These are phyloP conservation scores for Rhamnusium bicolor DNA, from an alignment of 2,888 invertebrate genomes.

Conservation along the genomic window DNA sequence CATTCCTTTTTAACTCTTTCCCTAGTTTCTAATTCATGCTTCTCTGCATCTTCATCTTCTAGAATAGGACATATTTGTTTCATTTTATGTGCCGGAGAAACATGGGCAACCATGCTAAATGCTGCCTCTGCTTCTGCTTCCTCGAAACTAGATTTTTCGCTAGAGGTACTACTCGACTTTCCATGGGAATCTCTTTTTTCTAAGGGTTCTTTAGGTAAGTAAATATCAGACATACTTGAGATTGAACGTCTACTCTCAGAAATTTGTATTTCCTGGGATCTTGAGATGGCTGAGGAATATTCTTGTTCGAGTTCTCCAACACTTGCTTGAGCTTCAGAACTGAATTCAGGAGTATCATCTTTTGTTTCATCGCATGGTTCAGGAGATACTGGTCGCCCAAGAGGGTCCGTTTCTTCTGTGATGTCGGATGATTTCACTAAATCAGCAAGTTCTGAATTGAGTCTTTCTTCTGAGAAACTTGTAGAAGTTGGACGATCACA, in stretches of 20 bases:
- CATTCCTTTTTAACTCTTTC: conserved; percentile 67
- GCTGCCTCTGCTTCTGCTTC: conserved; percentile 73
- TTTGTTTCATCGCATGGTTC: conserved; percentile 70
- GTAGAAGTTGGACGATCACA: conserved; percentile 66
- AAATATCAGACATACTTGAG: conserved; percentile 67
- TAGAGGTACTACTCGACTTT: conserved; percentile 67
- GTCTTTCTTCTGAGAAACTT: conserved; percentile 66
- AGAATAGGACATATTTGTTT: conserved; percentile 71
- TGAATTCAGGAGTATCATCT: conserved; percentile 68
- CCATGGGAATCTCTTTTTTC: conserved; percentile 67
- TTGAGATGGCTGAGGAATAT: conserved; percentile 66
- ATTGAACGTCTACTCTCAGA: conserved; percentile 61
- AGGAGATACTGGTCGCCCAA: conserved; percentile 73
- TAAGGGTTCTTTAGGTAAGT: conserved; percentile 59
- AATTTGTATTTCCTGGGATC: conserved; percentile 57
- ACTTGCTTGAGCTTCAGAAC: conserved; percentile 65
- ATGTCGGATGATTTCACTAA: conserved; percentile 66
- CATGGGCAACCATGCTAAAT: conserved; percentile 71
- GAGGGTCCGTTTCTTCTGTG: conserved; percentile 69
- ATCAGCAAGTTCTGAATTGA: conserved; percentile 69
- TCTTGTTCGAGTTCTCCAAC: conserved; percentile 69
- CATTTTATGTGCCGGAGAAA: conserved; percentile 70
- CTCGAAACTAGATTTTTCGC: conserved; percentile 71
- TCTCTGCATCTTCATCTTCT: conserved; percentile 73
- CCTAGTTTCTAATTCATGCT: conserved; percentile 72